These are phyloP conservation scores for Abscondita cerata DNA, from an alignment of 2,888 invertebrate species.

Conservation along the genomic window DNA sequence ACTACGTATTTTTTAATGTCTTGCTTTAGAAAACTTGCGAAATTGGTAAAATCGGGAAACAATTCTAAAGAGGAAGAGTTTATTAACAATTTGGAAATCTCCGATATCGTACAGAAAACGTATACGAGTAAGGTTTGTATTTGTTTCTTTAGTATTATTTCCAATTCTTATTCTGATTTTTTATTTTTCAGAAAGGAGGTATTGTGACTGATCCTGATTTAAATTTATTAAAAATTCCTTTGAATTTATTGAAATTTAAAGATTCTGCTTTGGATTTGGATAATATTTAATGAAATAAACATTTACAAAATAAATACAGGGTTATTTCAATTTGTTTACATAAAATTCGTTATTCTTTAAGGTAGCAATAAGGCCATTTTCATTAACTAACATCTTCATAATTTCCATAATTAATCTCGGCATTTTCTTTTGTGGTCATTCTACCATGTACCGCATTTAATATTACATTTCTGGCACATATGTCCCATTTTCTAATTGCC, in stretches of 20 bases:
- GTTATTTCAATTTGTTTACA: too few species aligned
- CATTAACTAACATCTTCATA: slow-evolving; percentile 63
- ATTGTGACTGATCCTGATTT: slow-evolving; percentile 9
- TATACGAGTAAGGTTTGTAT: slow-evolving; percentile 2
- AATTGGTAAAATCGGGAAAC: slow-evolving; percentile 4
- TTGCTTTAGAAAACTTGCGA: slow-evolving; percentile 3
- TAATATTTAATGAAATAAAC: too few species aligned
- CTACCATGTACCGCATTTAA: slow-evolving; percentile 77
- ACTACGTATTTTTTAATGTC: slow-evolving; percentile 15
- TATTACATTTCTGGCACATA: slow-evolving; percentile 92
- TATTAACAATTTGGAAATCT: slow-evolving; percentile 1
- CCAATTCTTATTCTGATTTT: too few species aligned
- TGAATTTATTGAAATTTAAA: slow-evolving; percentile 10
- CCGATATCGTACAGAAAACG: slow-evolving; percentile 11
- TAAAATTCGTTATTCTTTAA: slow-evolving; percentile 62
- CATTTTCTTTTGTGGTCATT: slow-evolving; percentile 77
- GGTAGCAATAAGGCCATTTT: slow-evolving; percentile 77
- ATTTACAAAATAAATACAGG: too few species aligned
- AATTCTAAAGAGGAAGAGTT: slow-evolving; percentile 2
- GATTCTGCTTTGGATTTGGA: too few species aligned
- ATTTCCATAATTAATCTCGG: slow-evolving; percentile 73
- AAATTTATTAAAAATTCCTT: slow-evolving; percentile 17
- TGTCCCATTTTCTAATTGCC: slow-evolving; percentile 97
- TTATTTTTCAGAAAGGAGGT: slow-evolving; percentile 8
- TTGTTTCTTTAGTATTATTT: neutral